Base-by-base conservation (phyloP, 35 echinoderm and acorn worm genomes). In the Apostichopus japonicus region DNA sequence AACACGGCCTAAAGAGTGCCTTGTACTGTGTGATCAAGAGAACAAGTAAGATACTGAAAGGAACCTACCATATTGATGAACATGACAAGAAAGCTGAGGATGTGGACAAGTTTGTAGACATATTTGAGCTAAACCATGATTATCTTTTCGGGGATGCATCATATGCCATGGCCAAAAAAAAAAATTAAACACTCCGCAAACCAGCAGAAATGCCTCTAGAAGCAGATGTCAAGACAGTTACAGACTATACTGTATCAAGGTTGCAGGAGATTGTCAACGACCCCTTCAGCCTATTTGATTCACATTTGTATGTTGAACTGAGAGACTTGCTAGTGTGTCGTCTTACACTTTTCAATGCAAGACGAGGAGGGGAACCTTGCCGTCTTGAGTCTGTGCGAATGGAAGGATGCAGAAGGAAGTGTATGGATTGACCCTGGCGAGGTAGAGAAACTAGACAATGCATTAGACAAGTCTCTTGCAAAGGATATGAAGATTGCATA, bases 311-410 rank as follows among this genome's bases (percentile, higher is more conserved):
- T 79, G 53, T 82, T 67, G 82, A 86, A 88, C 55, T 95, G 22
- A 73, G 94, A 70, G 77, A 95, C 56, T 15, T 79, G 6, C 92
- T 93, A 6, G 80, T 93, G 1, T 80, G 86, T 63, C n/a, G 95
- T 90, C 81, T 95, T 4, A 95, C 94, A 1, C 55, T 95, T 1
- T 95, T 93, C 78, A 95, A 95, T 91, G 94, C 94, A 22, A 84
- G 94, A 27, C 56, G 95, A 11, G 94, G 88, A 8, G 92, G 95
- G 10, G 95, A 96, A 54, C 95, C 91, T 44, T 87, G 94, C 78
- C 19, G 92, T 15, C 73, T 96, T 96, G 22, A 19, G 54, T 19
- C 22, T 93, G 10, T 4, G 23, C 23, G 92, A 96, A 63, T 94
- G 88, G 88, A 16, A 84, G 63, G 95, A 94, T 87, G 89, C 95